Percentiles rank a stretch among this genome's conserved stretches.
Conservation (phyloP, 2,113 vertebrate genomes). For the Poeciliopsis occidentalis region DNA sequence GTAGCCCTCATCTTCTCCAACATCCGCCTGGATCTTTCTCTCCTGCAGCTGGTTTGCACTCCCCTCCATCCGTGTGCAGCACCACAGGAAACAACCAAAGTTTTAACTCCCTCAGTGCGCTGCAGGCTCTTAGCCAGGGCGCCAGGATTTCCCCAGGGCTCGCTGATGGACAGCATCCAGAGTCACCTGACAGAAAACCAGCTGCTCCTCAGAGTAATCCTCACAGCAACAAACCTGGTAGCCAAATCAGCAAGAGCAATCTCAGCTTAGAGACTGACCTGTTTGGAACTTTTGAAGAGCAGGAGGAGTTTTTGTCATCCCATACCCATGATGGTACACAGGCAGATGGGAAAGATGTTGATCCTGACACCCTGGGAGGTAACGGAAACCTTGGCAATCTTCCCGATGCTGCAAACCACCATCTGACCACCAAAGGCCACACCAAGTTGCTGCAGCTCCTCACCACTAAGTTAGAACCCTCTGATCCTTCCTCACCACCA, state of each 20-base stretch:
- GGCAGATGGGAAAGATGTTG: constrained; percentile 78
- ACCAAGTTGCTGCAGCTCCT: constrained; percentile 96
- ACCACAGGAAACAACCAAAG: constrained; percentile 62
- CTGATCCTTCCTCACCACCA: constrained; percentile 85
- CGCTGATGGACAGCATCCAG: constrained; percentile 70
- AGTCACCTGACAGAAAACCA: constrained; percentile 90
- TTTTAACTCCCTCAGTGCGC: constrained; percentile 90
- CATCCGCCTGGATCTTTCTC: constrained; percentile 79
- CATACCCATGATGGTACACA: constrained; percentile 81
- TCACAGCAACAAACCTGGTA: constrained; percentile 21
- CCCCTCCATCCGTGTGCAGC: constrained; percentile 85
- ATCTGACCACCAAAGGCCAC: constrained; percentile 89
- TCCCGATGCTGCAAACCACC: constrained; percentile 81
- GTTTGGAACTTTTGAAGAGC: constrained; percentile 53
- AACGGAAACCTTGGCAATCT: constrained; percentile 42
- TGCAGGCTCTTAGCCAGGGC: constrained; percentile 93
- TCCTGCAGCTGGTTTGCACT: constrained; percentile 76
- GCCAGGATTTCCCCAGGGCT: constrained; percentile 85
- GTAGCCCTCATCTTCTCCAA: constrained; percentile 88
- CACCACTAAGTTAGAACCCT: constrained; percentile 92
- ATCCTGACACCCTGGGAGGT: constrained; percentile 16
- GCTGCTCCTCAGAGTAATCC: constrained; percentile 58
- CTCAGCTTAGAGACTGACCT: constrained; percentile 47
- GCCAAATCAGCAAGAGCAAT: constrained; percentile 46
- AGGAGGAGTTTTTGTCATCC: constrained; percentile 78